phyloP scores from a whole-genome alignment of 1,140 invertebrate genomes.

The Delia radicum region DNA sequence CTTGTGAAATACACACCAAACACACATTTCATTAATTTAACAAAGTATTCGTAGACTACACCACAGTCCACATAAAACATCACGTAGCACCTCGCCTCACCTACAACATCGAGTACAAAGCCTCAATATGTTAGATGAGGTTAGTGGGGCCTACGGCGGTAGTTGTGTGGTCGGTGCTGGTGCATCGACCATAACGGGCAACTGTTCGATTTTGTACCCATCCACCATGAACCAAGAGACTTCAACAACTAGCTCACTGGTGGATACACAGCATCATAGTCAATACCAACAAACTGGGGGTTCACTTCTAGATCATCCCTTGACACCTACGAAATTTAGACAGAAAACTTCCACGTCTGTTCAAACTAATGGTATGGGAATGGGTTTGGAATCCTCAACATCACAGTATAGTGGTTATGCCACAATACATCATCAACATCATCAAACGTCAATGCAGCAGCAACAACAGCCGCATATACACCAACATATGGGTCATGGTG shows the following conservation, averaged over 20 bases:
- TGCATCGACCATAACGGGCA: slow-evolving; percentile 46
- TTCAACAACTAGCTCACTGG: slow-evolving; percentile 52
- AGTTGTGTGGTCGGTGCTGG: slow-evolving; percentile 32
- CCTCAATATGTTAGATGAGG: slow-evolving; percentile 51
- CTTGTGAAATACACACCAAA: slow-evolving; percentile 28
- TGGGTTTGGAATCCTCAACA: slow-evolving; percentile 24
- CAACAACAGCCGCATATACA: slow-evolving; percentile 19
- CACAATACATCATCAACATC: slow-evolving; percentile 16
- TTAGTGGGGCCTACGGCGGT: slow-evolving; percentile 36
- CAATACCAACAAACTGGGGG: slow-evolving; percentile 54
- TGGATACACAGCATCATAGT: slow-evolving; percentile 53
- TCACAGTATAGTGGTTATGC: slow-evolving; percentile 25
- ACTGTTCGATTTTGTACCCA: slow-evolving; percentile 50
- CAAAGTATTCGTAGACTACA: slow-evolving; percentile 38
- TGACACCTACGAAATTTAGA: slow-evolving; percentile 53
- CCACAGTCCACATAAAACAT: slow-evolving; percentile 55
- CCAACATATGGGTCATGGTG: slow-evolving; percentile 30
- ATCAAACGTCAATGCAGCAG: slow-evolving; percentile 5
- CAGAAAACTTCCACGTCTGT: slow-evolving; percentile 48
- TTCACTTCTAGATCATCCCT: slow-evolving; percentile 50
- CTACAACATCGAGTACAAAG: slow-evolving; percentile 51
- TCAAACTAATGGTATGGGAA: slow-evolving; percentile 37
- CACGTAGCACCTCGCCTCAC: slow-evolving; percentile 52
- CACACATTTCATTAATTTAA: background rate
- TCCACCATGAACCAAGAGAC: slow-evolving; percentile 53